Base-by-base conservation (phyloP, 2,888 invertebrate genomes). In the Dioctria rufipes region DNA sequence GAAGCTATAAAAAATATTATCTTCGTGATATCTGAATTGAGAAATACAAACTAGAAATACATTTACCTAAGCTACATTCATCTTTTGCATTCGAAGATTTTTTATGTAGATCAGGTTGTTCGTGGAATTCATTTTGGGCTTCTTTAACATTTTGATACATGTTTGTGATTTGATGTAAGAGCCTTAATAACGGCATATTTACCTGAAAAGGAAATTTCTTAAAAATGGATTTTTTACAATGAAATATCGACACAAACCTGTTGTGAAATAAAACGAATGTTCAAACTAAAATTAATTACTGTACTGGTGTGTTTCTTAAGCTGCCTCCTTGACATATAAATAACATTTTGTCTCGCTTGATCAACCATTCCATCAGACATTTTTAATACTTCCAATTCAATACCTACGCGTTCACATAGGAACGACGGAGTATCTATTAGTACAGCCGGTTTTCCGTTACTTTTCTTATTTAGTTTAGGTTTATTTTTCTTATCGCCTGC, bases 61-160 rank as follows among this genome's bases (percentile, higher is more conserved):
- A 25, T 60, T 87, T 87, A 92, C 92, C 91, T 83, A 93, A 91
- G 80, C 91, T 92, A 4, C 92, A 92, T 81, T 92, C 92, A 84
- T 92, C 91, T 84, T 93, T 93, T 37, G 91, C 89, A 66, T 90
- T 89, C 0, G 88, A 86, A 39, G 67, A 40, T 82, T 89, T 89
- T 66, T 87, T 88, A 80, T 85, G 86, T 2, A 86, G 80, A 81
- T 89, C 89, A 3, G 89, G 92, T 84, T 95, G 94, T 84, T 95
- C 95, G 84, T 95, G 94, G 81, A 98, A 91, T 86, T 98, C 98
- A 84, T 94, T 94, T 87, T 97, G 96, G 0, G 98, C 98, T 87
- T 98, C 97, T 87, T 97, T 96, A 2, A 98, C 97, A 88, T 98
- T 98, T 89, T 97, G 97, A 89, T 98, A 97, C 97, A 98, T 98